Evolutionary conservation across 2,797 vertebrate species (phyloP).

Genomic region (Amblyopsis hoosieri): DNA sequence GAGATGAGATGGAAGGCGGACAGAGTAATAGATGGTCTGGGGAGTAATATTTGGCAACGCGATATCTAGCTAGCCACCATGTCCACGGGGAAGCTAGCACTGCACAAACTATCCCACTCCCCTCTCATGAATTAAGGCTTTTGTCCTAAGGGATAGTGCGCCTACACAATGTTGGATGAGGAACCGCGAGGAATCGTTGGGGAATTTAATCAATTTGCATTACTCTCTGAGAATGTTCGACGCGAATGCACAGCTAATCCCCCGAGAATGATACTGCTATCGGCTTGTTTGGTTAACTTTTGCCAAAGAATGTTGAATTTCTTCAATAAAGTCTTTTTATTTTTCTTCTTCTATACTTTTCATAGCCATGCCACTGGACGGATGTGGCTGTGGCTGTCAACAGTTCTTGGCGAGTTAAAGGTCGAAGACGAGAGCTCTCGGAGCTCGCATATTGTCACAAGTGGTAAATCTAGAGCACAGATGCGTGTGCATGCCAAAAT

Average conservation of each 20-base stretch:
- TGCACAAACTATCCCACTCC: constrained; percentile 19
- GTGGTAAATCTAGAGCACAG: neutral
- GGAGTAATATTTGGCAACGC: constrained; percentile 55
- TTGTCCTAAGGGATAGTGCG: constrained; percentile 31
- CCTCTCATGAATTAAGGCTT: constrained; percentile 49
- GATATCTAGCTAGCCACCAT: constrained; percentile 47
- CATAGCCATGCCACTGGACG: neutral
- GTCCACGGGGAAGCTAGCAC: constrained; percentile 35
- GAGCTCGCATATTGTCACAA: too few species aligned
- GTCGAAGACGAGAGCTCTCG: too few species aligned
- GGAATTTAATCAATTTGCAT: constrained; percentile 64
- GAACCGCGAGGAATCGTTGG: constrained; percentile 28
- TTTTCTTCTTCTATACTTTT: constrained; percentile 10
- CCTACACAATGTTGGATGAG: neutral
- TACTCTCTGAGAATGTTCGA: constrained; percentile 56
- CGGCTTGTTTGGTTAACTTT: constrained; percentile 53
- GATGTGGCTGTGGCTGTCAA: too few species aligned
- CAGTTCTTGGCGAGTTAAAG: too few species aligned
- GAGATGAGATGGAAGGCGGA: constrained; percentile 66
- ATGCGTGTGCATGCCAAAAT: neutral
- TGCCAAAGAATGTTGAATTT: constrained; percentile 39
- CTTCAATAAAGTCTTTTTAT: constrained; percentile 7
- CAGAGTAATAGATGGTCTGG: constrained; percentile 65
- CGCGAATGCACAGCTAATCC: constrained; percentile 45
- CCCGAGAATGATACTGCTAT: constrained; percentile 35